phyloP scores from a whole-genome alignment of 2,113 vertebrate genomes.

The Clarias magur region DNA sequence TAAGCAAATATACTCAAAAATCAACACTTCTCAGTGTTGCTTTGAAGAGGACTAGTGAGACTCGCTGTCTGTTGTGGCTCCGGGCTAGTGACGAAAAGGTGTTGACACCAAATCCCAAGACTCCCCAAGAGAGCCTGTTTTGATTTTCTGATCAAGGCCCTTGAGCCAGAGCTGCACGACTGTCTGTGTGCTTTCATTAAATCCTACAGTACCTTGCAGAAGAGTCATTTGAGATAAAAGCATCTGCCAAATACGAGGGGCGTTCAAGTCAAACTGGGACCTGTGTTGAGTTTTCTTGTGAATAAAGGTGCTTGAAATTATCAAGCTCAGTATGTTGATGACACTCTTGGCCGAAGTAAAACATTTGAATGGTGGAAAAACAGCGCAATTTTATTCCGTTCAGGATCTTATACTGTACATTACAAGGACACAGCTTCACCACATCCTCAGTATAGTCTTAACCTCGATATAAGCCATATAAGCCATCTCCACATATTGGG shows the following conservation, averaged over 20 bases:
- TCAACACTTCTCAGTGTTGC: conserved; percentile 37
- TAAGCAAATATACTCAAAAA: conserved; percentile 44
- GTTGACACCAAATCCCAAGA: conserved; percentile 11
- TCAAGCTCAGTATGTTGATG: too few relatives aligned
- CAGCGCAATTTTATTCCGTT: too few relatives aligned
- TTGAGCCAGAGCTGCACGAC: not conserved
- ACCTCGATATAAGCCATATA: too few relatives aligned
- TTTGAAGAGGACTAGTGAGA: conserved; percentile 14
- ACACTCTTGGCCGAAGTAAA: too few relatives aligned
- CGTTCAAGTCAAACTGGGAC: too few relatives aligned
- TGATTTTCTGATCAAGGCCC: not conserved
- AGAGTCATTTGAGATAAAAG: not conserved
- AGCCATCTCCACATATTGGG: too few relatives aligned
- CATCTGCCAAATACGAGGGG: not conserved
- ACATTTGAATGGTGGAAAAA: too few relatives aligned
- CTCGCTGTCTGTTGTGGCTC: not conserved
- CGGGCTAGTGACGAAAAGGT: not conserved
- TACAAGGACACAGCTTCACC: too few relatives aligned
- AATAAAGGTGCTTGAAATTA: too few relatives aligned
- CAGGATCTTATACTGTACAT: too few relatives aligned
- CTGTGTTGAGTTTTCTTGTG: too few relatives aligned
- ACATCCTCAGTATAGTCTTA: too few relatives aligned
- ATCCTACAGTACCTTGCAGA: not conserved
- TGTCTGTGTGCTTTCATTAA: conserved; percentile 24
- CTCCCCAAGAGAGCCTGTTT: not conserved